These are phyloP conservation scores for Hylomyscus alleni DNA, from an alignment of 2,797 vertebrate species.

Conservation along the genomic window DNA sequence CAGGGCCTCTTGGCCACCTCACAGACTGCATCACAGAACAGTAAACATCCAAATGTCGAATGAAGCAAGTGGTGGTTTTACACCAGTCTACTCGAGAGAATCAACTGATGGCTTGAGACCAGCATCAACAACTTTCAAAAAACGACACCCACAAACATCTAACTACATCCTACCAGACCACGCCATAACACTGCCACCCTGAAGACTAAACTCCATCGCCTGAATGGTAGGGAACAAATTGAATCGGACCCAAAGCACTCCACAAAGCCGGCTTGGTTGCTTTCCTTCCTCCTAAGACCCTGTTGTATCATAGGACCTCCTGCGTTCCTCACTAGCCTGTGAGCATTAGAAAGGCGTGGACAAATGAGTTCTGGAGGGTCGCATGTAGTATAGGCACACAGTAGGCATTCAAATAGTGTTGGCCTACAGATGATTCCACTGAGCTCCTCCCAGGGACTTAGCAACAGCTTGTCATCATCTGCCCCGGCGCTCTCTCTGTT, in stretches of 20 bases:
- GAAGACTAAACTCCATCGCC: too few relatives aligned
- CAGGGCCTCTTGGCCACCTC: background rate
- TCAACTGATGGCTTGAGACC: background rate
- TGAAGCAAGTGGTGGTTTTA: background rate
- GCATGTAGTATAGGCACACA: background rate
- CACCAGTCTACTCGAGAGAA: background rate
- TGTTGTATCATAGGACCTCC: background rate
- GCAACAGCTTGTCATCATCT: background rate
- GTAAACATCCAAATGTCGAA: background rate
- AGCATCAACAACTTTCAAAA: background rate
- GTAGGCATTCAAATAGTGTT: background rate
- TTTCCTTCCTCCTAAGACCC: background rate
- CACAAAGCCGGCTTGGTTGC: background rate
- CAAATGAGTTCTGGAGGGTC: background rate
- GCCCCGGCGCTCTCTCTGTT: background rate
- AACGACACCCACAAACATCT: background rate
- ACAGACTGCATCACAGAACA: background rate
- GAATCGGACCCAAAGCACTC: background rate
- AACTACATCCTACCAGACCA: background rate
- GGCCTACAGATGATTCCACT: background rate
- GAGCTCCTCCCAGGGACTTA: background rate
- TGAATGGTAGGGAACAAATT: background rate
- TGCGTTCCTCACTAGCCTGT: background rate
- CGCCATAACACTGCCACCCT: background rate
- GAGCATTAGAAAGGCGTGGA: fast-evolving